These are phyloP conservation scores for Bovichtus diacanthus DNA, from an alignment of 2,797 vertebrate species.

Conservation along the genomic window DNA sequence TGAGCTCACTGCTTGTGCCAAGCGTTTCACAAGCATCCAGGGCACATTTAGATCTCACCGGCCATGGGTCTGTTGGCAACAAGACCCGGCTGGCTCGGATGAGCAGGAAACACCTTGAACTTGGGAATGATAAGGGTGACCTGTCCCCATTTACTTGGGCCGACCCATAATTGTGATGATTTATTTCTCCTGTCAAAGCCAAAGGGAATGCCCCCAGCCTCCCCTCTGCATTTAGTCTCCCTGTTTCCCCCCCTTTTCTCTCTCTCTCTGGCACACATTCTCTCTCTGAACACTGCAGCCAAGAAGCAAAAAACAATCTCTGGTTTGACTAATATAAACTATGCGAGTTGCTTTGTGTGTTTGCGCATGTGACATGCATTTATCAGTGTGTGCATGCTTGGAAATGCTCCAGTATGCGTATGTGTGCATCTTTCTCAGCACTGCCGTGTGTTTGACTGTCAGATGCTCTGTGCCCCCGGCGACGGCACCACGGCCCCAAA, in stretches of 20 bases:
- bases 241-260: slow-evolving; percentile 14
- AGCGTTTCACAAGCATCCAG: slow-evolving; percentile 49
- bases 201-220: slow-evolving; percentile 52
- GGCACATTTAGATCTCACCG: slow-evolving; percentile 66
- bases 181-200: slow-evolving; percentile 79
- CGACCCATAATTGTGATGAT: slow-evolving; percentile 81
- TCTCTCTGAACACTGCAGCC: too few species aligned
- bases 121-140: slow-evolving; percentile 78
- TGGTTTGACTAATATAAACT: slow-evolving; percentile 34
- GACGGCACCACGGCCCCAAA: slow-evolving; percentile 55
- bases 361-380: slow-evolving; percentile 16
- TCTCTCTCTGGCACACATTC: slow-evolving; percentile 15
- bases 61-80: slow-evolving; percentile 62
- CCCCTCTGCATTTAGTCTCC: slow-evolving; percentile 38
- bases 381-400: slow-evolving; percentile 1
- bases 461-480: slow-evolving; percentile 62
- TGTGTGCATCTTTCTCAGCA: slow-evolving; percentile 38
- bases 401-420: slow-evolving; percentile 24
- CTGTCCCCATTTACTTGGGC: slow-evolving; percentile 74
- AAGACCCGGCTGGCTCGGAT: slow-evolving; percentile 63
- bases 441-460: slow-evolving; percentile 45
- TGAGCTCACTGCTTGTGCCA: slow-evolving; percentile 40
- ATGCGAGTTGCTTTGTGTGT: slow-evolving; percentile 11
- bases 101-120: slow-evolving; percentile 80
- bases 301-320: too few species aligned